Conservation (phyloP, 2,797 vertebrate genomes). For the Oreortyx pictus region DNA sequence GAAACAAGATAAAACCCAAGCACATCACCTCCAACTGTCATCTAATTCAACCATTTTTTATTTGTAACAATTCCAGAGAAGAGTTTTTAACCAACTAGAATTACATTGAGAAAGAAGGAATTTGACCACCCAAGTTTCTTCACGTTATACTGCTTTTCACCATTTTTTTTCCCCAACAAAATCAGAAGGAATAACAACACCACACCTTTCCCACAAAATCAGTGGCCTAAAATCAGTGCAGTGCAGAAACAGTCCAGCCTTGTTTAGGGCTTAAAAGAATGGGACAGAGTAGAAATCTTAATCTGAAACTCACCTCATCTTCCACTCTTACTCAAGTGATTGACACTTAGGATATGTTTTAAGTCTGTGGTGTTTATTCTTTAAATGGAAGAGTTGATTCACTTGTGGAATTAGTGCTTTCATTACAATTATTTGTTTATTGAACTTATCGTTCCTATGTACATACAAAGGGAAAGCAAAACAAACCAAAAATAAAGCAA, state of each 20-base stretch:
- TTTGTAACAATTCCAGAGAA: not conserved
- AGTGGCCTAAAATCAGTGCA: not conserved
- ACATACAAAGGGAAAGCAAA: not conserved
- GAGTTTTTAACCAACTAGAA: not conserved
- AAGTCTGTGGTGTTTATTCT: not conserved
- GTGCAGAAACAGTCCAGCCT: not conserved
- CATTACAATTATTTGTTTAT: not conserved
- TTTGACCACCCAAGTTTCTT: not conserved
- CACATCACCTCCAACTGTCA: not conserved
- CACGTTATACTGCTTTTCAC: not conserved
- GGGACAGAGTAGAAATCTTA: not conserved
- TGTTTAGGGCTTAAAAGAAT: not conserved
- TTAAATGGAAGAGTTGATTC: not conserved
- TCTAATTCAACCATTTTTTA: not conserved
- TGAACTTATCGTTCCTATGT: not conserved
- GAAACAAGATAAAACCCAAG: not conserved
- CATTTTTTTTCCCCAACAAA: not conserved
- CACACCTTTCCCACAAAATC: not conserved
- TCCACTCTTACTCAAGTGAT: not conserved
- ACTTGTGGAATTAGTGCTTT: not conserved
- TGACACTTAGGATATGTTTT: not conserved
- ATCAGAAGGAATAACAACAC: not conserved
- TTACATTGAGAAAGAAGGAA: not conserved
- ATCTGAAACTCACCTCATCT: not conserved
- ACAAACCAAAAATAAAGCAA: not conserved